Evolutionary conservation across 2,888 invertebrate genomes (phyloP), one percentile per base, ranked within the genome.

Genomic region (Scaptomyza flava): DNA sequence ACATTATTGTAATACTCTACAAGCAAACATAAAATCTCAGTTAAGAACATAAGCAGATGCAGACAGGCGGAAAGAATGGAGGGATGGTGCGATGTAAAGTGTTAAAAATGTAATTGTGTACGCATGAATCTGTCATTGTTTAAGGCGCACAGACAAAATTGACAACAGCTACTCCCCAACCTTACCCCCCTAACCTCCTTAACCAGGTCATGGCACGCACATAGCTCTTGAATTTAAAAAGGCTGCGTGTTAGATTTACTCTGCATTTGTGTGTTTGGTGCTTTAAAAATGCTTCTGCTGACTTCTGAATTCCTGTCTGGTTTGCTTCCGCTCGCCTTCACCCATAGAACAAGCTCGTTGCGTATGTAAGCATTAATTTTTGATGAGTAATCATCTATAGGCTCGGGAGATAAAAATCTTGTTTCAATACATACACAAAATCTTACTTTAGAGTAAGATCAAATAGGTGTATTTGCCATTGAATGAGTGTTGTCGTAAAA

Each of bases 81-180:
- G 9, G 33, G 12, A 12, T 33, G 33, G 9, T 12, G 33, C 33
- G 3, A 33, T 23, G 11, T 43, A 76, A 71, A 67, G 81, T 66
- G 77, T 75, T 77, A 63, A 66, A 78, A 78, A 78, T 74, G 58
- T 61, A 78, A 80, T 62, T 59, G 77, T 77, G 77, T 77, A 51
- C 64, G 68, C 72, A 64, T 62, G 72, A 73, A 81, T 78, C 78
- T 73, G 78, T 79, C 79, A 74, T 70, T 66, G 75, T 69, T 58
- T 66, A 74, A 63, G 75, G 62, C 74, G 74, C 57, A 53, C 59
- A 62, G 63, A 60, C 64, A 59, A 60, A 68, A 72, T 76, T 76
- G 62, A 45, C 63, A 48, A 12, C 46, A 38, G 34, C 34, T 31
- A 2, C 42, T 8, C 46, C 17, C 9, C 45, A 12, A 31, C 12